Conservation (phyloP, 2,797 vertebrate species). For the Sebastes alutus region DNA sequence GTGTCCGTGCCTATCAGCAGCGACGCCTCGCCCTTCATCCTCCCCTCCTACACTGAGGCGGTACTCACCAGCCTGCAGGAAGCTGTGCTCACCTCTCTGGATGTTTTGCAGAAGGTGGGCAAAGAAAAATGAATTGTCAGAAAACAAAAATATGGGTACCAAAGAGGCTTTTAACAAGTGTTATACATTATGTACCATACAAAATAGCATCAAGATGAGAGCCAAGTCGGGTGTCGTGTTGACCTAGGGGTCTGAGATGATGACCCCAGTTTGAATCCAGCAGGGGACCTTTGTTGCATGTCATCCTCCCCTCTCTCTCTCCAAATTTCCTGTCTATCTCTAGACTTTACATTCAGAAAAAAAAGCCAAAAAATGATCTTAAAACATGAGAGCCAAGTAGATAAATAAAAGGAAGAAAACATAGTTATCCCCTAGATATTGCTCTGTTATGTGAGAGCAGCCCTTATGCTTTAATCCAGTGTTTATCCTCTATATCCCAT, state of each 20-base stretch:
- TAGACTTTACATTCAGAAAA: neutral
- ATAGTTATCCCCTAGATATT: neutral
- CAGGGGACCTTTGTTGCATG: neutral
- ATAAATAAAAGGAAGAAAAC: neutral
- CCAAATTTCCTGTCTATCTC: neutral
- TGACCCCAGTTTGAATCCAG: neutral
- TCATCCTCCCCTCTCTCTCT: too few relatives aligned
- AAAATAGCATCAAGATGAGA: neutral
- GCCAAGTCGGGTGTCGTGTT: neutral
- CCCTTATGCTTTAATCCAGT: neutral
- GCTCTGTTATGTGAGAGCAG: neutral
- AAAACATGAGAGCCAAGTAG: neutral
- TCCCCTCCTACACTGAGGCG: constrained; percentile 97
- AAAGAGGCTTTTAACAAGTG: neutral
- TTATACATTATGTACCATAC: neutral
- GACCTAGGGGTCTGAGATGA: neutral
- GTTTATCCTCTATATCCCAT: neutral
- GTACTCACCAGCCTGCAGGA: constrained; percentile 98
- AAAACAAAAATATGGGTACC: neutral
- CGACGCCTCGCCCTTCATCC: constrained; percentile 97
- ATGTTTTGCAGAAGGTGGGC: constrained; percentile 96
- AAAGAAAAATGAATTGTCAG: neutral
- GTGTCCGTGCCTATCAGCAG: constrained; percentile 99
- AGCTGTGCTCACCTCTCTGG: constrained; percentile 94
- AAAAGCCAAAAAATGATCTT: neutral